Base-by-base conservation (phyloP, 64 coral and sea anemone genomes). In the Montipora sp. region DNA sequence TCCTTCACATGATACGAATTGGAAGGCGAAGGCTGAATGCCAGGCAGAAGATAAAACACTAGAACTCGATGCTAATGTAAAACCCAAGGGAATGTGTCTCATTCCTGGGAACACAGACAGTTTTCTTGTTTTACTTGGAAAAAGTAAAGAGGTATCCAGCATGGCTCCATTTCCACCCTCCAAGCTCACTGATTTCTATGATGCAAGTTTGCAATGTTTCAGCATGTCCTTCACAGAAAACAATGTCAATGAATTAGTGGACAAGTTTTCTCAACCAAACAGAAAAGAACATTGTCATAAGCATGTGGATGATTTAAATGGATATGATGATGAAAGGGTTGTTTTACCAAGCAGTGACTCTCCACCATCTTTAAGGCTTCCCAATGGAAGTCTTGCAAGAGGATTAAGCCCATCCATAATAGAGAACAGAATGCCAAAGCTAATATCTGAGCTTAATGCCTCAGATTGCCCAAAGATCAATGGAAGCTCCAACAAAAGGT, bases 101-200 rank as follows among this genome's bases (percentile, higher is more conserved):
- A 69, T 85, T 72, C 63, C 82, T 85, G 82, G 82, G 18, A 5
- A 20, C 11, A n/a, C 46, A 67, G 10, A 72, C 18, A 71, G 19
- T 63, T 51, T 85, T 18, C 82, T 85, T 85, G 43, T 16, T 49
- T 22, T 85, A 71, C 63, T 85, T 72, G 82, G 82, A 8, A 51
- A 85, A 85, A 18, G 36, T n/a, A 71, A 70, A 71, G 65, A 72
- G 8, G 5, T 9, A 48, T 70, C 61, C 13, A 85, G 65, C 65
- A 47, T 85, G 44, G 45, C 44, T 0, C 36, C 61, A 3, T 85
- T 85, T 50, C 82, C 82, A 50, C 82, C 82, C 12, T 85, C 82
- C 8, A 46, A 45, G 16, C 1, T 48, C 48, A 71, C 43, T 71
- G 45, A 24, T 11, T 63, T 50, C 0, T 85, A 85, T 72, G 82